Conservation (phyloP, 2,797 vertebrate genomes). For the Cottoperca gobio region DNA sequence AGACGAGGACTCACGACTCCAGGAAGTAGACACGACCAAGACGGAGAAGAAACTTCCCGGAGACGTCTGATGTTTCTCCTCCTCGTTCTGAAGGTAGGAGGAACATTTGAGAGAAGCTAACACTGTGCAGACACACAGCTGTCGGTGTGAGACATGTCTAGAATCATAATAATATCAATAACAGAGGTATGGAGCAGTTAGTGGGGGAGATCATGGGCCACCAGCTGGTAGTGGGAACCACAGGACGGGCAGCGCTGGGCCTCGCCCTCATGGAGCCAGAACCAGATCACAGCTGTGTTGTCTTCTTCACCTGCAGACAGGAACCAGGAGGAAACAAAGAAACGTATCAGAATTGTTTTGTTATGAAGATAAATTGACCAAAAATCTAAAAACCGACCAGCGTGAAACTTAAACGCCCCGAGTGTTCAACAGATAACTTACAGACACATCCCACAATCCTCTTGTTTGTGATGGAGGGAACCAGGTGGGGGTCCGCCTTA, state of each 20-base stretch:
- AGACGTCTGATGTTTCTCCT: constrained; percentile 8
- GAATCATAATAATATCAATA: too few species aligned
- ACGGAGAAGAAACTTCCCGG: not conserved
- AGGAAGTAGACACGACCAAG: constrained; percentile 11
- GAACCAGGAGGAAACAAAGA: not conserved
- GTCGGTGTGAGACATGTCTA: not conserved
- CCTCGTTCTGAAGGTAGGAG: constrained; percentile 12
- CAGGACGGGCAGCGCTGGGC: constrained; percentile 92
- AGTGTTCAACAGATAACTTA: too few species aligned
- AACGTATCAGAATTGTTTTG: too few species aligned
- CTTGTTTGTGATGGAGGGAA: constrained; percentile 89
- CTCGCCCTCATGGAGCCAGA: constrained; percentile 93
- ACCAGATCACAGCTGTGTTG: constrained; percentile 90
- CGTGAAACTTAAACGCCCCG: too few species aligned
- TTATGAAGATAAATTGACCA: too few species aligned
- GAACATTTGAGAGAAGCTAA: constrained; percentile 36
- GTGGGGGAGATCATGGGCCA: constrained; percentile 86
- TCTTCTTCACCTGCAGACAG: constrained; percentile 90
- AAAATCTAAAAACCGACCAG: too few species aligned
- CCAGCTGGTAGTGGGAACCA: constrained; percentile 90
- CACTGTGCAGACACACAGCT: not conserved
- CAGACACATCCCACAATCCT: constrained; percentile 93
- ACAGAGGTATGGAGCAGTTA: constrained; percentile 56
- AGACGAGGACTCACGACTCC: not conserved
- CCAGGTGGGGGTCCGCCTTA: constrained; percentile 90